Evolutionary conservation across 2,113 vertebrate genomes (phyloP), one percentile per base, ranked within the genome.

Genomic region (Pardalotus punctatus): DNA sequence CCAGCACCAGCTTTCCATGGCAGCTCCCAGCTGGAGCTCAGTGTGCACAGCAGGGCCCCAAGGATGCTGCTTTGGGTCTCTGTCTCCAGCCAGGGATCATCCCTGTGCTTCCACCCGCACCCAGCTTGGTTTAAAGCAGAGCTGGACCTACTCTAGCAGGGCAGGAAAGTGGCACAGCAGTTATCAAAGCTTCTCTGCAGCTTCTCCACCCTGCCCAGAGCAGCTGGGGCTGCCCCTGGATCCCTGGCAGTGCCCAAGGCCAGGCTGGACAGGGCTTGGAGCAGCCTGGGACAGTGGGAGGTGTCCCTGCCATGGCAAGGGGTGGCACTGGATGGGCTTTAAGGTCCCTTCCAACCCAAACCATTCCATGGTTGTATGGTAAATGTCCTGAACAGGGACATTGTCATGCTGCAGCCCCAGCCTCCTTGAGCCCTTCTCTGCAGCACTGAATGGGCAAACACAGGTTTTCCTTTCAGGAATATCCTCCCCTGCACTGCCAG

Each of bases 41-140:
- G 38, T 40, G 38, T 9, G 38, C n/a, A 17, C 42, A 25, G 29
- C 14, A n/a, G 3, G 4, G 2, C 5, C 17, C 27, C 23, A 10
- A 0, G 10, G 40, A 36, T 20, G 8, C 57, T n/a, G 22, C 31
- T 5, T 6, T 43, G 31, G 28, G 19, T 60, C 36, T 45, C 5
- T 3, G 21, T 29, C 45, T 42, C 28, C n/a, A 91, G 54, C 14
- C 67, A 78, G 73, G 70, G 43, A 22, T 43, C 77, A 28, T 12
- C 22, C 50, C 48, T 5, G 4, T 13, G 4, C 31, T 62, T 4
- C 69, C 22, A n/a, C 33, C 8, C 24, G 5, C 8, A 22, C 13
- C 40, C n/a, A 42, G 29, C 56, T 42, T 0, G 0, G 29, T 38
- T 48, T 28, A 64, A 80, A 90, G 48, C 40, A 60, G 24, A 71